A percentile compares a stretch with the other conserved stretches of the same genome.
Evolutionary conservation across 2,113 vertebrate species (phyloP).

Genomic region (Pluvialis apricaria): DNA sequence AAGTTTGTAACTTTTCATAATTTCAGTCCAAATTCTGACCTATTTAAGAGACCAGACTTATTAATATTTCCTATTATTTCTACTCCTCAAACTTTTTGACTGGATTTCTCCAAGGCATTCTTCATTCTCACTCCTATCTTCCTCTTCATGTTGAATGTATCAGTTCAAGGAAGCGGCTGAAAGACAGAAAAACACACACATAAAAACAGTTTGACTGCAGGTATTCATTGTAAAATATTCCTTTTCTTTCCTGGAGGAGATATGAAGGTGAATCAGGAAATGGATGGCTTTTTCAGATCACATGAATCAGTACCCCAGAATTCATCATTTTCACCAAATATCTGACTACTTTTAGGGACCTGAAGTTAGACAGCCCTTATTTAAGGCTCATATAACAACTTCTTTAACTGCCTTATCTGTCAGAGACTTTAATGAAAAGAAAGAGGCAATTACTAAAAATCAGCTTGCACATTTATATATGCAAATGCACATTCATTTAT

Average conservation of each 20-base stretch:
- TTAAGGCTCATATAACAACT: not conserved
- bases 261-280: constrained; percentile 79
- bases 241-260: not conserved
- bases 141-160: not conserved
- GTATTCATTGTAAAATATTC: not conserved
- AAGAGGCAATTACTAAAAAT: not conserved
- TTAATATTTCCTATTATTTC: not conserved
- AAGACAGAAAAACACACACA: constrained; percentile 35
- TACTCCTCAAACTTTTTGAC: not conserved
- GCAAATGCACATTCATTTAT: not conserved
- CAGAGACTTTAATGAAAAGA: not conserved
- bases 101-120: not conserved
- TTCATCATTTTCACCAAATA: constrained; percentile 77
- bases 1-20: not conserved
- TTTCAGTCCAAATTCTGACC: not conserved
- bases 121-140: not conserved
- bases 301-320: constrained; percentile 70
- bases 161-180: not conserved
- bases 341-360: not conserved
- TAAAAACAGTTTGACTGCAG: not conserved
- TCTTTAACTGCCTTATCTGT: not conserved
- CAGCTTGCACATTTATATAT: not conserved
- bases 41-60: not conserved
- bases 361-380: not conserved
- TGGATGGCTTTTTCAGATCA: constrained; percentile 80